phyloP scores from a whole-genome alignment of 2,888 invertebrate genomes.

The Hydraecia micacea region DNA sequence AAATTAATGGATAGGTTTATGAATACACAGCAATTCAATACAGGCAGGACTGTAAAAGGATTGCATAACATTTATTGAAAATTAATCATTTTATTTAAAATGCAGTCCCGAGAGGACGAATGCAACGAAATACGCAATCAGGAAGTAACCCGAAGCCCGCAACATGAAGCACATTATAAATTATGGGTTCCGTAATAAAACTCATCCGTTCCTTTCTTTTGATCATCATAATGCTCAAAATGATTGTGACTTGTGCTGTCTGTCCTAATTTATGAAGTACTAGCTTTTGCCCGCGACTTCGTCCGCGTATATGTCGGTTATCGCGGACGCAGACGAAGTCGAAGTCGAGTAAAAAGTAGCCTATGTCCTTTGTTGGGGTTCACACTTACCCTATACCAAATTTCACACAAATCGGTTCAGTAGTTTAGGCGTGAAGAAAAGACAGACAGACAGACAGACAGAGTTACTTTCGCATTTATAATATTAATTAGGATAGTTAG shows the following conservation, averaged over 20 bases:
- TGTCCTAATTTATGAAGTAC: slow-evolving; percentile 23
- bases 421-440: no score
- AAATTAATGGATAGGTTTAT: background rate
- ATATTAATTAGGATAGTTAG: no score
- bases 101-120: slow-evolving; percentile 35
- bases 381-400: no score
- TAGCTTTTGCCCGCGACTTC: no score
- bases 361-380: no score
- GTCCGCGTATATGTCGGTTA: no score
- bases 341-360: no score
- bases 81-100: slow-evolving; percentile 18
- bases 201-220: slow-evolving; percentile 78
- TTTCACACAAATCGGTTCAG: no score
- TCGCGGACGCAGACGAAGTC: no score
- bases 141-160: slow-evolving; percentile 78
- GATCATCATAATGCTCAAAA: slow-evolving; percentile 70
- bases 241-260: slow-evolving; percentile 32
- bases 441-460: no score
- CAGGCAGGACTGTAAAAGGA: background rate
- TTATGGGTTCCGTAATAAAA: slow-evolving; percentile 79
- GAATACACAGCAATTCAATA: background rate
- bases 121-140: slow-evolving; percentile 68
- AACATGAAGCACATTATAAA: slow-evolving; percentile 73
- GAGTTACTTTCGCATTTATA: no score
- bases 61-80: background rate